Evolutionary conservation across 1,140 invertebrate species (phyloP).

Genomic region (Achatina immaculata): DNA sequence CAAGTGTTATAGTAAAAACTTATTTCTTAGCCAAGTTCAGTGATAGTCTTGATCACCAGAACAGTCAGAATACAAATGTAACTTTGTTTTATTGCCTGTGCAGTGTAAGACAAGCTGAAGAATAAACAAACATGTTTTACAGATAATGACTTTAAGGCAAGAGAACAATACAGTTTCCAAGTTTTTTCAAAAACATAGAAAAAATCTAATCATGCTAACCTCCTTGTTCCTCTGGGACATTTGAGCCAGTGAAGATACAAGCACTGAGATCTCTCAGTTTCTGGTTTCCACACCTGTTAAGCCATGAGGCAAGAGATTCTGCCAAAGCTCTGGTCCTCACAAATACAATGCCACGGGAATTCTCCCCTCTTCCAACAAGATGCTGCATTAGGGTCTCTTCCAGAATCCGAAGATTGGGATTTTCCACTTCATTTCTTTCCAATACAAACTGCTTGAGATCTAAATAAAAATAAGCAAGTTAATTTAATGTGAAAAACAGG

Average conservation of each 20-base stretch:
- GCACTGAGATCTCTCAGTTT: slow-evolving; percentile 38
- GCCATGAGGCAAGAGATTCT: slow-evolving; percentile 43
- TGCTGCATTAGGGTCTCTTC: slow-evolving; percentile 13
- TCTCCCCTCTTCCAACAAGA: slow-evolving; percentile 19
- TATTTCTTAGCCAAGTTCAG: too few species aligned
- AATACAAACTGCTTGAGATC: slow-evolving; percentile 10
- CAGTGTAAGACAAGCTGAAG: too few species aligned
- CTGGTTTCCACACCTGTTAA: slow-evolving; percentile 22
- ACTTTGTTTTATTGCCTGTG: too few species aligned
- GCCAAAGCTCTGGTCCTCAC: slow-evolving; percentile 44
- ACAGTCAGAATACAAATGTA: too few species aligned
- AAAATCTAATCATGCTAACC: too few species aligned
- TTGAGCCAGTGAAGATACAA: slow-evolving; percentile 40
- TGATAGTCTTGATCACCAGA: too few species aligned
- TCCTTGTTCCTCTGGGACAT: slow-evolving; percentile 43
- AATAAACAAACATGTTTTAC: too few species aligned
- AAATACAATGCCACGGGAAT: slow-evolving; percentile 46
- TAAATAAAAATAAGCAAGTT: too few species aligned
- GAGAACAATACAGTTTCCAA: too few species aligned
- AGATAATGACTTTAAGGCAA: too few species aligned
- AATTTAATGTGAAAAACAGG: background rate
- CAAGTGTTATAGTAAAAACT: too few species aligned
- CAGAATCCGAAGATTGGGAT: slow-evolving; percentile 42
- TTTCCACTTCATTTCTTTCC: background rate
- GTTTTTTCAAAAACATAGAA: too few species aligned